Evolutionary conservation across 64 coral and sea anemone genomes (phyloP).

Genomic region (Actinia equina): DNA sequence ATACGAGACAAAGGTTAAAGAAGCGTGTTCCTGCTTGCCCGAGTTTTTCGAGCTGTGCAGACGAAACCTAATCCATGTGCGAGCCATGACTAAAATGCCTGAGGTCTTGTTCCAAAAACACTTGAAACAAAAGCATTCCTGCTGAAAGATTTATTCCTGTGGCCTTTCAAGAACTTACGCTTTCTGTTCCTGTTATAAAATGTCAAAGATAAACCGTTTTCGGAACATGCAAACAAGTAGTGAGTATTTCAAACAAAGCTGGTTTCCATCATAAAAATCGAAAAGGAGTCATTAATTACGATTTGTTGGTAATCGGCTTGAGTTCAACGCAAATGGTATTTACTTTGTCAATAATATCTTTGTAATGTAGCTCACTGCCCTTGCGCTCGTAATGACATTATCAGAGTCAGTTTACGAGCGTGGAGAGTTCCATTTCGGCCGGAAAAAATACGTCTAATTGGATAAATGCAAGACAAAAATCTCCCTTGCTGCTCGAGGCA

Average conservation of each 20-base stretch:
- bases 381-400: background rate
- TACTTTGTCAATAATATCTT: conserved; percentile 10
- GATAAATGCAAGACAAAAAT: background rate
- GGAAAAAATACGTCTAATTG: background rate
- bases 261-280: background rate
- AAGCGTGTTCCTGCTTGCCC: conserved; percentile 22
- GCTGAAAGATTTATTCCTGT: conserved; percentile 13
- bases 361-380: background rate
- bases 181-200: background rate
- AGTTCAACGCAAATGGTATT: background rate
- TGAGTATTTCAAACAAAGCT: background rate
- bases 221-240: background rate
- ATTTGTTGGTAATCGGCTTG: background rate
- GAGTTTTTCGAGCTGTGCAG: conserved; percentile 20
- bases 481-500: background rate
- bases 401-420: background rate
- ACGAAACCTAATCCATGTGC: background rate
- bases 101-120: background rate
- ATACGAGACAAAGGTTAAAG: conserved; percentile 4
- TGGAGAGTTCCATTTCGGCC: background rate
- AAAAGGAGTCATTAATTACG: background rate
- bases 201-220: background rate
- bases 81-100: background rate
- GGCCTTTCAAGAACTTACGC: background rate
- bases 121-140: conserved; percentile 2